A percentile compares a stretch with the other conserved stretches of the same genome.
These are phyloP conservation scores for Garra rufa DNA, from an alignment of 2,113 vertebrate genomes.

Conservation along the genomic window DNA sequence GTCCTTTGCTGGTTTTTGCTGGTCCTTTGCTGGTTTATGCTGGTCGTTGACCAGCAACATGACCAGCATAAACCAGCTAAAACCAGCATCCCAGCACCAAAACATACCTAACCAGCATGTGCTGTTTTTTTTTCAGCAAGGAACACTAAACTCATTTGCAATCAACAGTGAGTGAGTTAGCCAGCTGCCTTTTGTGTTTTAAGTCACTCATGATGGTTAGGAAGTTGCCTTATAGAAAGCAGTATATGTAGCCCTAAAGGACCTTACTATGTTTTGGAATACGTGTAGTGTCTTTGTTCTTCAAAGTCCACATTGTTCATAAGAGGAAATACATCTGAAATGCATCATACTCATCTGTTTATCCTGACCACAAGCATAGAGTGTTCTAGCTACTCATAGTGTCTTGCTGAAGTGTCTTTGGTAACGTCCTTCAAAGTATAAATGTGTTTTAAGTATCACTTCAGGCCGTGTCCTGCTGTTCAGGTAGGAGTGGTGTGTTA, in stretches of 20 bases:
- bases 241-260: background rate
- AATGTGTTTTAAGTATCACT: background rate
- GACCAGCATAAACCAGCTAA: too few relatives aligned
- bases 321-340: background rate
- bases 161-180: background rate
- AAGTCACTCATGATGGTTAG: background rate
- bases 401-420: background rate
- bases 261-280: background rate
- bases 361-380: background rate
- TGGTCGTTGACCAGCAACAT: too few relatives aligned
- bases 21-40: too few relatives aligned
- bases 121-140: too few relatives aligned
- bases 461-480: background rate
- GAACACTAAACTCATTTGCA: too few relatives aligned
- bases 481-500: background rate
- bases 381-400: background rate
- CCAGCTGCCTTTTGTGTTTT: background rate
- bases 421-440: background rate
- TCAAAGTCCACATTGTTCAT: background rate
- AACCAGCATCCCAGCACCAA: too few relatives aligned
- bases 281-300: background rate
- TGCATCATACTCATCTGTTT: too few relatives aligned
- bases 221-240: background rate
- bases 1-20: too few relatives aligned
- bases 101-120: too few relatives aligned